phyloP scores from a whole-genome alignment of 1,140 invertebrate genomes.

The Ladona fulva region DNA sequence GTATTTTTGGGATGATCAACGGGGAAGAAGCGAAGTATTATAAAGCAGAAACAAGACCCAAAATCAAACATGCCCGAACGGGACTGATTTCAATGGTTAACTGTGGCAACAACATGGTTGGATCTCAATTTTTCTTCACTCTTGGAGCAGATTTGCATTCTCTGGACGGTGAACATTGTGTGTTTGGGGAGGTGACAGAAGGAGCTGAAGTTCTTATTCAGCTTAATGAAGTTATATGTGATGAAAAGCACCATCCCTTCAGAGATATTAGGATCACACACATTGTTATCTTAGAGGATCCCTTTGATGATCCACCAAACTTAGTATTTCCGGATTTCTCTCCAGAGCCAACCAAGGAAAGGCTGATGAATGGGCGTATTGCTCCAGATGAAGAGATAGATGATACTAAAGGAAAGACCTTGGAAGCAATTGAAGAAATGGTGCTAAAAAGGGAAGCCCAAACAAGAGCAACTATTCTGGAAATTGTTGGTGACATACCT shows the following conservation, averaged over 20 bases:
- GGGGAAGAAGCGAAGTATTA: conserved; percentile 86
- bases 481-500: conserved; percentile 97
- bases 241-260: conserved; percentile 83
- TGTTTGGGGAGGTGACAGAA: conserved; percentile 94
- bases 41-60: conserved; percentile 81
- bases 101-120: conserved; percentile 82
- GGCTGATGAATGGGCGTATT: conserved; percentile 72
- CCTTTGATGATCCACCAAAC: conserved; percentile 78
- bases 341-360: conserved; percentile 76
- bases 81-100: conserved; percentile 96
- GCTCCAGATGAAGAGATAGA: conserved; percentile 92
- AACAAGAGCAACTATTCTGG: conserved; percentile 91
- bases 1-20: conserved; percentile 73
- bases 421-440: conserved; percentile 78
- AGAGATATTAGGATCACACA: conserved; percentile 96
- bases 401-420: conserved; percentile 74
- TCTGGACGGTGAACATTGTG: conserved; percentile 87
- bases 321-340: conserved; percentile 71
- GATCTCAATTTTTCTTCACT: conserved; percentile 97
- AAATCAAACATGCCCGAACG: conserved; percentile 77
- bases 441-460: conserved; percentile 87
- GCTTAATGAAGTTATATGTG: conserved; percentile 91
- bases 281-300: conserved; percentile 93
- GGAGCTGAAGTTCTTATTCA: conserved; percentile 80
- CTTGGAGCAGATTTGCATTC: conserved; percentile 81